Evolutionary conservation across 2,113 vertebrate genomes (phyloP).

Genomic region (Oceanites oceanicus): DNA sequence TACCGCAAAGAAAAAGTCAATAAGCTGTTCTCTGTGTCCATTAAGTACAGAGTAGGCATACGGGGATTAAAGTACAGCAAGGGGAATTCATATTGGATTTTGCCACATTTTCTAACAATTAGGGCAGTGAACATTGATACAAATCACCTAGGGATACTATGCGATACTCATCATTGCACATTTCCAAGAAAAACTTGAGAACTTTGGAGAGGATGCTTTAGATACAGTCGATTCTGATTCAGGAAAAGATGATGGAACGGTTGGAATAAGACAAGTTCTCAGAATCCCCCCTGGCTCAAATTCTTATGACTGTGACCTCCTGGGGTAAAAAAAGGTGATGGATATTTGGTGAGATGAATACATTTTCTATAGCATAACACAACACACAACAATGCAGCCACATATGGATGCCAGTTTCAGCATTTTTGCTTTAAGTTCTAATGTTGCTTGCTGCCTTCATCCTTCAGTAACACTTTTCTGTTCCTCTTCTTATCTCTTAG

Average conservation of each 20-base stretch:
- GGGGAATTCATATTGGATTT: not conserved
- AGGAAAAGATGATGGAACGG: not conserved
- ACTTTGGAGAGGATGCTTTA: not conserved
- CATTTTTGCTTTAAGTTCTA: not conserved
- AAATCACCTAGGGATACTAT: not conserved
- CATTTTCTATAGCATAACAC: not conserved
- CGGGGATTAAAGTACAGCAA: not conserved
- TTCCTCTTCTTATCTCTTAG: not conserved
- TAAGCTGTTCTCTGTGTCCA: not conserved
- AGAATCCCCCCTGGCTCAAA: not conserved
- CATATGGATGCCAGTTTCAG: not conserved
- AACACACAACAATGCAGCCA: not conserved
- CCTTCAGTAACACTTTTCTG: not conserved
- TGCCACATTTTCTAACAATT: not conserved
- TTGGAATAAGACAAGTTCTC: not conserved
- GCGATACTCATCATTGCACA: not conserved
- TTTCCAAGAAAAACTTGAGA: not conserved
- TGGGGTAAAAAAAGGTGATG: not conserved
- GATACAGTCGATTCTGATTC: not conserved
- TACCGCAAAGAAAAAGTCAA: not conserved
- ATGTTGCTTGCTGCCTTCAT: not conserved
- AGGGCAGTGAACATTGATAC: not conserved
- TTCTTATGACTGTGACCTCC: not conserved
- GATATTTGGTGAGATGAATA: not conserved
- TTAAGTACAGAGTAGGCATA: not conserved